Conservation (phyloP, 2,113 vertebrate genomes). For the Myotis brandtii region DNA sequence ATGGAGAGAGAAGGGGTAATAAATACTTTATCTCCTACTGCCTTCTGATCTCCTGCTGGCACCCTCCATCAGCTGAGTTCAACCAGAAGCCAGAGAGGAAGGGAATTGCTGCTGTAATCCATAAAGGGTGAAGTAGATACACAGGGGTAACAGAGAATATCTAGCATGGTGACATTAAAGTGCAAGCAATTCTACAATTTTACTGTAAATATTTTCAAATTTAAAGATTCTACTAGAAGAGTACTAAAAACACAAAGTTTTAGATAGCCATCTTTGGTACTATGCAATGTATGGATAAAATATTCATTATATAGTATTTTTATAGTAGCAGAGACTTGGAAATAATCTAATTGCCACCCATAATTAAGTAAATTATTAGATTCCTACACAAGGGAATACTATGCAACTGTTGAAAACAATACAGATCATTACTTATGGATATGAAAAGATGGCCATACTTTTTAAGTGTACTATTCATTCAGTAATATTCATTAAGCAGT, state of each 20-base stretch:
- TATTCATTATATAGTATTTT: conserved; percentile 29
- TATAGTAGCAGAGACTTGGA: neutral
- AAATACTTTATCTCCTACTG: neutral
- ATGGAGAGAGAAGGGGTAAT: neutral
- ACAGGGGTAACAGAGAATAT: neutral
- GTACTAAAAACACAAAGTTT: neutral
- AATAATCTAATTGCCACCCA: conserved; percentile 35
- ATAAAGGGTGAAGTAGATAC: neutral
- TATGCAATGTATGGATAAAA: neutral
- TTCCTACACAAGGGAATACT: conserved; percentile 12
- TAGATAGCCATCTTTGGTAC: neutral
- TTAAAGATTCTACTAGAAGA: conserved; percentile 19
- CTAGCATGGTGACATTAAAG: neutral
- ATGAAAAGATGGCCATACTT: neutral
- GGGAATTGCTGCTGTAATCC: neutral
- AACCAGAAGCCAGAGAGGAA: neutral
- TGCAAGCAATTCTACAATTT: neutral
- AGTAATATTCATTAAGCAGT: conserved; percentile 28
- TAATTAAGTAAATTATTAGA: conserved; percentile 1
- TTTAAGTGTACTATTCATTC: conserved; percentile 5
- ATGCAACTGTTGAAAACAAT: conserved; percentile 36
- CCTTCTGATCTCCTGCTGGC: neutral
- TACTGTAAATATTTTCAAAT: conserved; percentile 24
- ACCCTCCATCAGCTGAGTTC: neutral
- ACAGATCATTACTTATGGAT: neutral